Evolutionary conservation across 1,140 invertebrate genomes (phyloP), one percentile per base, ranked within the genome.

Genomic region (Arion vulgaris): DNA sequence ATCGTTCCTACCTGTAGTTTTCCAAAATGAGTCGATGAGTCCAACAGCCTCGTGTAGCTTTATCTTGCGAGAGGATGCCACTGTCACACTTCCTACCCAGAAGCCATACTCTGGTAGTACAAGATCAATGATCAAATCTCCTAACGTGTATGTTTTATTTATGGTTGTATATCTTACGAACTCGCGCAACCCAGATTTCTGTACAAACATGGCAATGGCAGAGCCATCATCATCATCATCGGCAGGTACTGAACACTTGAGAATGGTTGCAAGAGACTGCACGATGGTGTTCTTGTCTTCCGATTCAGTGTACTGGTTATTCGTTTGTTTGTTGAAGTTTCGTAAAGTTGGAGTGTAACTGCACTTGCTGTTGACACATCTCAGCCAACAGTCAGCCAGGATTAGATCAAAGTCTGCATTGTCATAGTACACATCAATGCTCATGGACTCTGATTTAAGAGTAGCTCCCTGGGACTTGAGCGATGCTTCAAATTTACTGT

Each of bases 71-170:
- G 68, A 28, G 0, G 34, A 69, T 7, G 34, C 7, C 1, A 49
- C 49, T 26, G 69, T 81, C n/a, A 81, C 71, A 1, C 26, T 49
- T 1, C 88, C 90, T 51, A 90, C 87, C 66, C 84, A 82, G 82
- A 86, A 88, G 36, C 90, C 90, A 82, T 87, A 84, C 75, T 89
- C 85, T n/a, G 88, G 86, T 2, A 87, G 71, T 78, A 90, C 88
- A 17, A 91, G 83, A 45, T 89, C 88, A 34, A 91, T 83, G 15
- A 49, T 86, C 80, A 86, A 87, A 19, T 85, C 85, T 17, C 84
- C 77, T 51, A 89, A 80, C 32, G 32, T 57, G 84, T 88, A 90
- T 11, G 81, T 84, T 51, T 88, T 85, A 41, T 86, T 80, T 15
- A 74, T 85, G 11, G 87, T 90, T 32, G 74, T 85, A 57, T 87